Evolutionary conservation across 1,140 invertebrate species (phyloP), one percentile per base, ranked within the genome.

Genomic region (Megathymus violae): DNA sequence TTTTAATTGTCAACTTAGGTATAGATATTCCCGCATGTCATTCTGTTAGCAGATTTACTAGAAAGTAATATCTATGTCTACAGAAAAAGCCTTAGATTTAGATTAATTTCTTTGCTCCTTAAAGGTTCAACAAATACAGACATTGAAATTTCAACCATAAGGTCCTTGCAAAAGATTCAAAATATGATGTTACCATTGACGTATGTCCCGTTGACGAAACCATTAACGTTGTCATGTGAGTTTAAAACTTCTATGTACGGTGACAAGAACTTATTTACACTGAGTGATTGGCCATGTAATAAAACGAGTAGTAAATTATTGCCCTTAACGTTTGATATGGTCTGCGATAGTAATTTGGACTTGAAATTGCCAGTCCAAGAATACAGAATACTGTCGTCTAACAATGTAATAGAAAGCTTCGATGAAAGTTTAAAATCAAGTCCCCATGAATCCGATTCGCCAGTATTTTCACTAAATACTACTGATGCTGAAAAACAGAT

Each of bases 401-500:
- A 22, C 13, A 5, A 47, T 14, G 44, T 10, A 13, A 6, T 70
- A 75, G 62, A 71, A 78, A 38, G 77, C 61, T 67, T 76, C 0
- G 40, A 62, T 4, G 66, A 51, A 43, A 75, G 22, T 3, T 41
- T 50, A 38, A 54, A 43, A 1, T 58, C 34, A 11, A 44, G 5
- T 47, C 2, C 44, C 40, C 11, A 60, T 6, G 47, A 46, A n/a
- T 46, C 17, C 11, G 17, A 54, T n/a, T 68, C 64, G n/a, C 63
- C 52, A 15, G 34, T 63, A 5, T 13, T 62, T 11, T 72, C 71
- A 16, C 47, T 58, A 6, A 47, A 64, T 27, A 71, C 63, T 13
- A 71, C 62, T 10, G 66, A 74, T 9, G 41, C 54, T 38, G 80
- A 85, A 65, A 75, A 72, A 41, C 74, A 77, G 56, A 67, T 72